Evolutionary conservation across 2,797 vertebrate genomes (phyloP), one percentile per base, ranked within the genome.

Genomic region (Podarcis lilfordi): DNA sequence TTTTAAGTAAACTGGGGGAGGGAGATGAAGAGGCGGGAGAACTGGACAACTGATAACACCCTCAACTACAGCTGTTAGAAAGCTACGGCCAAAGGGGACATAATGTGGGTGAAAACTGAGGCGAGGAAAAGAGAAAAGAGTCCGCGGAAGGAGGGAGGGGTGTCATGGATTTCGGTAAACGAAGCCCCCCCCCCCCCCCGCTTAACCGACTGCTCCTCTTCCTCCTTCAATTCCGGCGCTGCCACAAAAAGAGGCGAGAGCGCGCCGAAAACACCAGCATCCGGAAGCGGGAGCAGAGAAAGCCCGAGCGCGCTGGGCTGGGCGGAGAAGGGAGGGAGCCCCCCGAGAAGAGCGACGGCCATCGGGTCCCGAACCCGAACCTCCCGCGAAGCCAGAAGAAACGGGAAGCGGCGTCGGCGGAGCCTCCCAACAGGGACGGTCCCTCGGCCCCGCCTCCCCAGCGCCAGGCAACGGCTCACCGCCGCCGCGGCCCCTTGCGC

Each of bases 391-490:
- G 29, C 77, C 8, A 25, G 17, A 43, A 40, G 66, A 43, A 61
- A 45, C 32, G 19, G 82, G 68, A 66, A n/a, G n/a, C 61, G 15
- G 45, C 32, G 27, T 50, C 50, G 10, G 50, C 45, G 45, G 45
- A 50, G 45, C 45, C 45, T 68, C n/a, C 84, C 84, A 25, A 29
- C 0, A 21, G 75, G 37, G 74, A 40, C 37, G 59, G 72, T 64
- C 37, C 43, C 86, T 43, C 74, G 8, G 81, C 32, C 81, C 80
- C 88, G 69, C 88, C 78, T 61, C n/a, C 76, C 25, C 32, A 50
- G 78, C 40, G 23, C 50, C 50, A 69, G 23, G 77, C 82, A 80
- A 85, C 78, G 77, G 69, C 17, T 64, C 35, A 55, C 71, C 2
- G 29, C 32, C 11, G 19, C 21, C 37, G 5, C 50, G 11, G 45